These are phyloP conservation scores for Napeogenes sylphis DNA, from an alignment of 2,888 invertebrate genomes.

Conservation along the genomic window DNA sequence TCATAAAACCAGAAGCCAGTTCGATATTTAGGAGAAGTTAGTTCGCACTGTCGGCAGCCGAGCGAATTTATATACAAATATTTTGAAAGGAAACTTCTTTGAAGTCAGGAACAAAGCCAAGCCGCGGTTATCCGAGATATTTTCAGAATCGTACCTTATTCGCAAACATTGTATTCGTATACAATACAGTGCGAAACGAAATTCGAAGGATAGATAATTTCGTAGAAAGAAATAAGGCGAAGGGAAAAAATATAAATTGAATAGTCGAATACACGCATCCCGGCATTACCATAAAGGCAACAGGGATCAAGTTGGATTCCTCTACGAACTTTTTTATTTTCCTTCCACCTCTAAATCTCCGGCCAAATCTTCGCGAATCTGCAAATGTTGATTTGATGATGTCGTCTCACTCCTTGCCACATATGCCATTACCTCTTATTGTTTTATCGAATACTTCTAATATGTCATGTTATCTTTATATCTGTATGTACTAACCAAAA, in stretches of 20 bases:
- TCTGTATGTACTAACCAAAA: neutral
- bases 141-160: conserved; percentile 65
- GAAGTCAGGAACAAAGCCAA: conserved; percentile 76
- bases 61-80: conserved; percentile 67
- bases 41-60: conserved; percentile 38
- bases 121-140: conserved; percentile 74
- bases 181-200: conserved; percentile 78
- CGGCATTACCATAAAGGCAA: conserved; percentile 77
- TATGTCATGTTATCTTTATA: neutral
- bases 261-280: conserved; percentile 78
- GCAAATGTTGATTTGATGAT: conserved; percentile 79
- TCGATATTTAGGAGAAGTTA: conserved; percentile 45
- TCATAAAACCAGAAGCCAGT: conserved; percentile 35
- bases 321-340: conserved; percentile 78
- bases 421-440: conserved; percentile 17
- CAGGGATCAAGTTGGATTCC: conserved; percentile 76
- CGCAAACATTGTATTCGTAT: conserved; percentile 73
- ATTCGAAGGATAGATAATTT: conserved; percentile 78
- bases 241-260: conserved; percentile 77
- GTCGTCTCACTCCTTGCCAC: conserved; percentile 37
- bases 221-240: conserved; percentile 73
- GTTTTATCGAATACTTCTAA: conserved; percentile 2
- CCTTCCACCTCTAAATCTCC: conserved; percentile 78
- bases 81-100: conserved; percentile 71
- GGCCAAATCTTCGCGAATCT: conserved; percentile 77